These are phyloP conservation scores for Nyctereutes procyonoides DNA, from an alignment of 2,113 vertebrate species.

Conservation along the genomic window DNA sequence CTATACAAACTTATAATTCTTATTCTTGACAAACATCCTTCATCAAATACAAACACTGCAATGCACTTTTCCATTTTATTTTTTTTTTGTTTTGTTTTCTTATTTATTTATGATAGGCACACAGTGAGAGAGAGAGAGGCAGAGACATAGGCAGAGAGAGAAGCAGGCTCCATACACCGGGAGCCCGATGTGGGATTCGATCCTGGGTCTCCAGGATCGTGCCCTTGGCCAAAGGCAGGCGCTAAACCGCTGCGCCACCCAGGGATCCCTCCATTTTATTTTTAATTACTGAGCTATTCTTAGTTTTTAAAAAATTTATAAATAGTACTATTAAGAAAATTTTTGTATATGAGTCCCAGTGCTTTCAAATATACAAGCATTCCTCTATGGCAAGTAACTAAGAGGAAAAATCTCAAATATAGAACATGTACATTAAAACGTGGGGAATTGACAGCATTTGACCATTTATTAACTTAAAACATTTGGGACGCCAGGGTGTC, in stretches of 20 bases:
- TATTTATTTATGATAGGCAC: no score
- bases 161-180: no score
- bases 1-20: background rate
- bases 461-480: background rate
- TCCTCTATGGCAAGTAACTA: background rate
- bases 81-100: no score
- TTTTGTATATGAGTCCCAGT: background rate
- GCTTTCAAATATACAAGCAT: background rate
- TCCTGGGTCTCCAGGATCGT: no score
- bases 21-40: background rate
- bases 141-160: no score
- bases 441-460: background rate
- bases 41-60: background rate
- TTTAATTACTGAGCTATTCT: background rate
- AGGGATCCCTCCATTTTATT: no score
- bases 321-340: background rate
- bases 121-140: no score
- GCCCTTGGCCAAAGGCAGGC: no score
- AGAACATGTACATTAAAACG: background rate
- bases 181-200: no score
- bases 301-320: background rate
- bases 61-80: background rate
- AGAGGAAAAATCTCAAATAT: background rate
- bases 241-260: no score
- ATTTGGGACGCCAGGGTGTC: background rate